Evolutionary conservation across 64 coral and sea anemone genomes (phyloP).

Genomic region (Dendrophyllia cribrosa): DNA sequence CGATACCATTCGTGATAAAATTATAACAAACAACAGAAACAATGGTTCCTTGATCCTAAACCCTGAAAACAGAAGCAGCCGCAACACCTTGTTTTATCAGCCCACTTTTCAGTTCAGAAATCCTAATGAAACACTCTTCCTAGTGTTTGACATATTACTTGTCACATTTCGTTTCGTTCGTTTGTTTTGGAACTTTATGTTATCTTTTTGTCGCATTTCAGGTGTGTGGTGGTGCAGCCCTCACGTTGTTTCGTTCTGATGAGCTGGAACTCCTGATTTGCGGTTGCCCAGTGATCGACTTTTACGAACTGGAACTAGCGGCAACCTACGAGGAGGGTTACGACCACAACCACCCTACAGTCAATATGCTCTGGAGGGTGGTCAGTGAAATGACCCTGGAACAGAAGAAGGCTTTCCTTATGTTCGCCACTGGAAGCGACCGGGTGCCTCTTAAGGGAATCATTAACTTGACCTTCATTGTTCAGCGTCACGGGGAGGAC

Average conservation of each 20-base stretch:
- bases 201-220: conserved; percentile 17
- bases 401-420: conserved; percentile 92
- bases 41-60: too few relatives aligned
- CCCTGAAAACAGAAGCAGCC: too few relatives aligned
- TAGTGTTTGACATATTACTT: too few relatives aligned
- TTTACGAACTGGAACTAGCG: conserved; percentile 72
- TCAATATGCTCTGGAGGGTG: conserved; percentile 78
- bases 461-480: conserved; percentile 84
- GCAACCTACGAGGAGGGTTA: conserved; percentile 92
- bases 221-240: conserved; percentile 90
- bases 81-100: too few relatives aligned
- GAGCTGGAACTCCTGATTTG: conserved; percentile 91
- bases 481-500: conserved; percentile 83
- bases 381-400: conserved; percentile 81
- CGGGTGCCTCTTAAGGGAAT: conserved; percentile 91
- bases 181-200: neutral
- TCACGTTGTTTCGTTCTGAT: conserved; percentile 85
- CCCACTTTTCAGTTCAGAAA: too few relatives aligned
- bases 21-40: too few relatives aligned
- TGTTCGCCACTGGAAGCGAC: conserved; percentile 97
- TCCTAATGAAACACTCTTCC: too few relatives aligned
- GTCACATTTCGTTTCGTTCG: neutral
- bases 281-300: conserved; percentile 88
- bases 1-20: too few relatives aligned
- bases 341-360: conserved; percentile 67